Base-by-base conservation (phyloP, 2,888 invertebrate species). In the Theretra japonica region DNA sequence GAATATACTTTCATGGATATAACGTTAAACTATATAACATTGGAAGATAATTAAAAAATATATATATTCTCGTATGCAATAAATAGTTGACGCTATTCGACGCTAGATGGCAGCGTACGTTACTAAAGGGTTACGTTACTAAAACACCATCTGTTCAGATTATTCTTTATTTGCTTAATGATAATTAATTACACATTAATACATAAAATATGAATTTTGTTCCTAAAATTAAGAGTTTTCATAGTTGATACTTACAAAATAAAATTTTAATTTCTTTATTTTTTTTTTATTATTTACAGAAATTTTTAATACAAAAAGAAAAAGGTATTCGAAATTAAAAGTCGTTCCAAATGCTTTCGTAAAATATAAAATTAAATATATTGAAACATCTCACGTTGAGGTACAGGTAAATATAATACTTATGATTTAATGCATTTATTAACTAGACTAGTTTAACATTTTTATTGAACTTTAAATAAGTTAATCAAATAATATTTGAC, bases 41-140 rank as follows among this genome's bases (percentile, higher is more conserved):
- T 30, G 30, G 3, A 30, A 30, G 28, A 28, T 28, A 28, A 2
- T 5, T 5, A 28, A 28, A 28, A 0, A 28, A 28, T 28, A 2
- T 3, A 4, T 4, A 28, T 2, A 28, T 28, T 28, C 28, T 28
- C 1, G 17, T 53, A 41, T 53, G 4, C 5, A 53, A 17, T 1
- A n/a, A 5, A 19, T n/a, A 50, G 41, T 77, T 80, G 73, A 57
- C 60, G 76, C 89, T 88, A 89, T 77, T 86, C 79, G 72, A 59
- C 76, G 74, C 80, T 85, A 91, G 91, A 88, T 90, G 89, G 85
- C 86, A 81, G 70, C 74, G 48, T 69, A 23, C 6, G 69, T 41
- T 50, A 30, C 71, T 78, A 78, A 15, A n/a, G 28, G 25, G 5
- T 30, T 48, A 7, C n/a, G 62, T 21, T 11, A 41, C 3, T 65